Percentiles rank a stretch among this genome's conserved stretches.
Conservation (phyloP, 2,797 vertebrate species). For the Helicolenus hilgendorfi region DNA sequence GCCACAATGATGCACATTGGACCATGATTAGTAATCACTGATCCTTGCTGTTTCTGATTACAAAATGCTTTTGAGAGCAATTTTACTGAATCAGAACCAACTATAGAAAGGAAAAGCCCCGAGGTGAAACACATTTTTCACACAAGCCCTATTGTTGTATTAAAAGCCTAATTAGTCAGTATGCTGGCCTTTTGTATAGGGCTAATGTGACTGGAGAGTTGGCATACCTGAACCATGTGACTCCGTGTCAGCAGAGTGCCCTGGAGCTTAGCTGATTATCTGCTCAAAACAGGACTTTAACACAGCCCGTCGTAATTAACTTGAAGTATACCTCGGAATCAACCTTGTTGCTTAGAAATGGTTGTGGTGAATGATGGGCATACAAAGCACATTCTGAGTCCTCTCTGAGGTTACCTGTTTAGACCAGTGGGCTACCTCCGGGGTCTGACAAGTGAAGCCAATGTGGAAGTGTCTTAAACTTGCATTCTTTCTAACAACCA, state of each 20-base stretch:
- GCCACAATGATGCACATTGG: conserved; percentile 20
- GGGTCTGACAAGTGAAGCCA: too few species aligned
- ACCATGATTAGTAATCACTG: conserved; percentile 26
- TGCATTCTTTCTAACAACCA: too few species aligned
- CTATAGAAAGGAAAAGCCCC: neutral
- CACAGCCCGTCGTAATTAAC: neutral
- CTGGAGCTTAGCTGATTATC: neutral
- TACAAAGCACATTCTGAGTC: neutral
- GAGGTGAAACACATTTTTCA: neutral
- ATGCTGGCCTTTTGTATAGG: neutral
- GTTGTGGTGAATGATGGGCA: neutral
- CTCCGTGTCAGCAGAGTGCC: conserved; percentile 8
- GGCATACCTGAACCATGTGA: neutral
- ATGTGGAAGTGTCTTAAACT: too few species aligned
- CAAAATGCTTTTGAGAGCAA: neutral
- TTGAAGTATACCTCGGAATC: neutral
- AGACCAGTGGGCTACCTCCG: too few species aligned
- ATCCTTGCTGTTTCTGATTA: conserved; percentile 53
- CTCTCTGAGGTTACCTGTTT: neutral
- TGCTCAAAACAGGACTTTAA: conserved; percentile 19
- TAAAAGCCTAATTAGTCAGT: neutral
- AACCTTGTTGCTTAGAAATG: neutral
- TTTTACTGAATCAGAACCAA: neutral
- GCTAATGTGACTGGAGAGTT: neutral
- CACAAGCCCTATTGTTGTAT: neutral